These are phyloP conservation scores for Cricetomys ansorgei DNA, from an alignment of 2,113 vertebrate species.

Conservation along the genomic window DNA sequence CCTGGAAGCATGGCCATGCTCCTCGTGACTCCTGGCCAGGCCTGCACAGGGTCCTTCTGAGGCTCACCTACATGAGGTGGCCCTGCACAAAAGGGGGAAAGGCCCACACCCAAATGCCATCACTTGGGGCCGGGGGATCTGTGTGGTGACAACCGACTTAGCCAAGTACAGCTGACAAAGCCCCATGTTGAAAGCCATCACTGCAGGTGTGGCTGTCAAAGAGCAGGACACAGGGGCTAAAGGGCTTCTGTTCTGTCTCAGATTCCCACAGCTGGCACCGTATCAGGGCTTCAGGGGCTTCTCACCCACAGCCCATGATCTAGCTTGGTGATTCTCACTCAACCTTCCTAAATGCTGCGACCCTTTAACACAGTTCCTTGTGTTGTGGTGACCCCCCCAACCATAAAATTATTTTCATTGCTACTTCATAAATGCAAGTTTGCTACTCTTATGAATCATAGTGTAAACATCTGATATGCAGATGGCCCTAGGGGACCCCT, in stretches of 20 bases:
- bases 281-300: not conserved
- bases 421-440: too few relatives aligned
- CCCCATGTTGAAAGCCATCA: fast-evolving
- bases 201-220: not conserved
- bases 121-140: not conserved
- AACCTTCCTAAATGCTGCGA: too few relatives aligned
- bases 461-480: too few relatives aligned
- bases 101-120: fast-evolving
- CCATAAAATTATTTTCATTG: too few relatives aligned
- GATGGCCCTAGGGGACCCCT: too few relatives aligned
- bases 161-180: not conserved
- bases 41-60: not conserved
- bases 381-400: too few relatives aligned
- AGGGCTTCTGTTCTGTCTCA: not conserved
- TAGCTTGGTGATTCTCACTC: too few relatives aligned
- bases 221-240: not conserved
- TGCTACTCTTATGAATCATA: too few relatives aligned
- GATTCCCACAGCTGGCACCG: fast-evolving
- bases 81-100: fast-evolving
- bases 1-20: not conserved
- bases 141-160: not conserved
- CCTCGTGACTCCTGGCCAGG: not conserved
- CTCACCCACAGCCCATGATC: not conserved
- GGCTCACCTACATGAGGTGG: fast-evolving
- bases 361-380: too few relatives aligned